Conservation (phyloP, 2,797 vertebrate genomes). For the Hippopotamyrus pictus region DNA sequence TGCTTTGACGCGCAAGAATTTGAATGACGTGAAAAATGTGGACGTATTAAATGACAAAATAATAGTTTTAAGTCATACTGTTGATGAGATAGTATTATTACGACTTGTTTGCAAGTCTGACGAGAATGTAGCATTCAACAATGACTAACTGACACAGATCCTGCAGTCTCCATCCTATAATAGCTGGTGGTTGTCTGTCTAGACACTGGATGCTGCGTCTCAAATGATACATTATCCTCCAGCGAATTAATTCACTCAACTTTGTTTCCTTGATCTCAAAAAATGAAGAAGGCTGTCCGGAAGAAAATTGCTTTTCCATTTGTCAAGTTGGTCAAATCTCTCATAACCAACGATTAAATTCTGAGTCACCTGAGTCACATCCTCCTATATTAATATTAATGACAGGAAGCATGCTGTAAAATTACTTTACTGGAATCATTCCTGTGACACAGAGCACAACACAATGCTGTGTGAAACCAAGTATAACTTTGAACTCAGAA, state of each 20-base stretch:
- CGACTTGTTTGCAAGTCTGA: neutral
- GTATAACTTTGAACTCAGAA: neutral
- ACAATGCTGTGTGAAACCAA: neutral
- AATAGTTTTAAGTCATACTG: neutral
- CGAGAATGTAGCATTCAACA: neutral
- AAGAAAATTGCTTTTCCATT: neutral
- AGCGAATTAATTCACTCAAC: neutral
- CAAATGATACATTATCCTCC: neutral
- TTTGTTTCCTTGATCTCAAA: neutral
- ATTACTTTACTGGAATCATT: neutral
- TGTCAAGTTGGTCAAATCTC: neutral
- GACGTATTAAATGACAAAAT: neutral
- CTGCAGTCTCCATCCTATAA: neutral
- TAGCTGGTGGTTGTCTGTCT: slow-evolving; percentile 3
- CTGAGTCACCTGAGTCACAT: neutral
- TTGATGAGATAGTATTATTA: neutral
- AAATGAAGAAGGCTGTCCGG: neutral
- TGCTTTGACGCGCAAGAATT: neutral
- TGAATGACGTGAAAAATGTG: neutral
- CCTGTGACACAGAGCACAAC: neutral
- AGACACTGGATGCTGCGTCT: neutral
- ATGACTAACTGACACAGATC: neutral
- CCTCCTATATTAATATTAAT: neutral
- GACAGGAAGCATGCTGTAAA: neutral
- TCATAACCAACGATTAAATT: neutral